A percentile compares a stretch with the other conserved stretches of the same genome.
These are phyloP conservation scores for Agapornis canus DNA, from an alignment of 2,797 vertebrate genomes.

Conservation along the genomic window DNA sequence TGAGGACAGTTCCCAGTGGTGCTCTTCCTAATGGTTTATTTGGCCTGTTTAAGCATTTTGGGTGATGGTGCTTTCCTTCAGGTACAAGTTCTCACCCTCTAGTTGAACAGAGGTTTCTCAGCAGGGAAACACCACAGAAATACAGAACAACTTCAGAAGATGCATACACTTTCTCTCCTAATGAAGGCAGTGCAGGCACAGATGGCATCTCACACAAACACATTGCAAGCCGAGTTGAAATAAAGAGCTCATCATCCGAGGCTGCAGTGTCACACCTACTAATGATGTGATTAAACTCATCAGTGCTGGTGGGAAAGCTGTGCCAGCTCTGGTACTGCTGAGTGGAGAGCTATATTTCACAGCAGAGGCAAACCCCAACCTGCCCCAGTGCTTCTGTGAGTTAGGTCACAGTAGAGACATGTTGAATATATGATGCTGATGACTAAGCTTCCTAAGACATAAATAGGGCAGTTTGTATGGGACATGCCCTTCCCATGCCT, in stretches of 20 bases:
- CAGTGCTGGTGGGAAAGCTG: constrained; percentile 7
- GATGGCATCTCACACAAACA: constrained; percentile 56
- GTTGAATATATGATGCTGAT: accelerated
- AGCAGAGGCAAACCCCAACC: not conserved
- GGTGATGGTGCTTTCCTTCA: not conserved
- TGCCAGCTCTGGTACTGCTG: not conserved
- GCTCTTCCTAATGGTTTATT: not conserved
- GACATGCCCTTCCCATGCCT: not conserved
- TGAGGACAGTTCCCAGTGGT: not conserved
- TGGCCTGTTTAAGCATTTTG: not conserved
- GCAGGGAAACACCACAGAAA: constrained; percentile 29
- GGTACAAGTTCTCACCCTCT: not conserved
- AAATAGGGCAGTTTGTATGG: not conserved
- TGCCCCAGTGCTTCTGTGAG: not conserved
- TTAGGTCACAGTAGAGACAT: not conserved
- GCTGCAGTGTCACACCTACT: constrained; percentile 54
- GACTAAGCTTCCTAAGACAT: not conserved
- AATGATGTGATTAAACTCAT: constrained; percentile 62
- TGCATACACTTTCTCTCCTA: not conserved
- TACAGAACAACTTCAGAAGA: not conserved
- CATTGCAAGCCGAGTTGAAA: not conserved
- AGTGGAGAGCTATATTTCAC: not conserved
- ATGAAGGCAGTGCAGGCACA: constrained; percentile 35
- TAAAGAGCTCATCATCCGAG: constrained; percentile 45
- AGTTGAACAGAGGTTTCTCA: constrained; percentile 13